Conservation (phyloP, 2,797 vertebrate species). For the Podarcis siculus region DNA sequence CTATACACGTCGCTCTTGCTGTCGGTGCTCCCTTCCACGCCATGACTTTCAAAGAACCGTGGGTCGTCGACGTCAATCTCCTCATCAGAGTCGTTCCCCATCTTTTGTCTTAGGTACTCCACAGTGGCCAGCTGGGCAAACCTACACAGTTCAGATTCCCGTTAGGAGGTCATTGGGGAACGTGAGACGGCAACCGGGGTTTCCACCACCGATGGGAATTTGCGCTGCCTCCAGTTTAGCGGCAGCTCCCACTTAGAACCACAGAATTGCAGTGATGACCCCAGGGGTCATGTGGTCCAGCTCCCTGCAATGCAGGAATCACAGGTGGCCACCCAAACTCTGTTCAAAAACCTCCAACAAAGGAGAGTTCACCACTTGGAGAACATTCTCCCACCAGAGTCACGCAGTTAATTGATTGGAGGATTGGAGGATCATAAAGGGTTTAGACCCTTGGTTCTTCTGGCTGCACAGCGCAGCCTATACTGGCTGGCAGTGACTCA, state of each 20-base stretch:
- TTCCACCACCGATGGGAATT: neutral
- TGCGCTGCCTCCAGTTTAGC: neutral
- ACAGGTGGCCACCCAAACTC: too few relatives aligned
- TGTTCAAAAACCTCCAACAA: too few relatives aligned
- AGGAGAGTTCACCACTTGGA: too few relatives aligned
- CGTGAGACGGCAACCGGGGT: too few relatives aligned
- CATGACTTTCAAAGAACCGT: conserved; percentile 74
- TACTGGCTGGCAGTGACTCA: neutral
- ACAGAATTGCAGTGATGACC: too few relatives aligned
- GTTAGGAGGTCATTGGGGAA: conserved; percentile 20
- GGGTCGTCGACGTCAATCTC: conserved; percentile 70
- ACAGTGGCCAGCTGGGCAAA: conserved; percentile 78
- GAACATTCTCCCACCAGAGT: too few relatives aligned
- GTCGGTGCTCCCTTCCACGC: conserved; percentile 82
- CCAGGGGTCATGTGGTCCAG: too few relatives aligned
- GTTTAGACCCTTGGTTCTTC: neutral
- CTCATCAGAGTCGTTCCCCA: conserved; percentile 71
- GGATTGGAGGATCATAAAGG: neutral
- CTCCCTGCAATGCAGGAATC: too few relatives aligned
- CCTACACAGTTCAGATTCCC: conserved; percentile 61
- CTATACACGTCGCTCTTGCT: conserved; percentile 68
- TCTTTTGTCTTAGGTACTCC: conserved; percentile 72
- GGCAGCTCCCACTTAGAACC: neutral
- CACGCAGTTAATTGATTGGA: neutral
- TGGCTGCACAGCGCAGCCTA: neutral